Base-by-base conservation (phyloP, 2,113 vertebrate species). In the Laterallus jamaicensis region DNA sequence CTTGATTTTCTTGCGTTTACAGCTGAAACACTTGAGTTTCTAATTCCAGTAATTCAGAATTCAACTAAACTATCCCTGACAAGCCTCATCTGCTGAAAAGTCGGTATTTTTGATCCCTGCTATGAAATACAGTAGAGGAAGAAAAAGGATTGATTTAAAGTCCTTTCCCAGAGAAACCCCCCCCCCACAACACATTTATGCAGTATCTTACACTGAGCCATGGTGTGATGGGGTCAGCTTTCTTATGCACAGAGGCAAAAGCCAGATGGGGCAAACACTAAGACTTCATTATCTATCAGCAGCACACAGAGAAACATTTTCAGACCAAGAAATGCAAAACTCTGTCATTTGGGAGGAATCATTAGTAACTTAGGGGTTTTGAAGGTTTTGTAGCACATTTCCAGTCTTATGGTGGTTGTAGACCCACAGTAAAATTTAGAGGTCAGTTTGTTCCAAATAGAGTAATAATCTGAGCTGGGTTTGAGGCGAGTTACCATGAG, bases 211-310 rank as follows among this genome's bases (percentile, higher is more conserved):
- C 17, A 13, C 3, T 60, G 40, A 69, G 20, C 37, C 26, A 6
- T 4, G 3, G 15, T 64, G 52, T 58, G 44, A 42, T 3, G 2
- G 67, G 32, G 21, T 37, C 47, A 44, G 18, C 52, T 70, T 74
- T 54, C 40, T 55, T 2, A 1, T 17, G 47, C 0, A 0, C 55
- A 66, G 68, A 37, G 32, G 19, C 24, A 35, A 47, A 47, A 73
- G 29, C 18, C 2, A 4, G 31, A 22, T 2, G 15, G 10, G 35
- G 29, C 13, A 66, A 81, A 63, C 10, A 8, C 15, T 0, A 52
- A 64, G 62, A 17, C 4, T 7, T 66, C 10, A 26, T 86, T 66
- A 24, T 74, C 58, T 73, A 70, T 1, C 59, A 81, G 32, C 63
- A 68, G 42, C 55, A 18, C 3, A 0, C 16, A 28, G 39, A 5